Percentiles rank a stretch among this genome's conserved stretches.
phyloP scores from a whole-genome alignment of 2,797 vertebrate species.

The Melanotaenia boesemani region DNA sequence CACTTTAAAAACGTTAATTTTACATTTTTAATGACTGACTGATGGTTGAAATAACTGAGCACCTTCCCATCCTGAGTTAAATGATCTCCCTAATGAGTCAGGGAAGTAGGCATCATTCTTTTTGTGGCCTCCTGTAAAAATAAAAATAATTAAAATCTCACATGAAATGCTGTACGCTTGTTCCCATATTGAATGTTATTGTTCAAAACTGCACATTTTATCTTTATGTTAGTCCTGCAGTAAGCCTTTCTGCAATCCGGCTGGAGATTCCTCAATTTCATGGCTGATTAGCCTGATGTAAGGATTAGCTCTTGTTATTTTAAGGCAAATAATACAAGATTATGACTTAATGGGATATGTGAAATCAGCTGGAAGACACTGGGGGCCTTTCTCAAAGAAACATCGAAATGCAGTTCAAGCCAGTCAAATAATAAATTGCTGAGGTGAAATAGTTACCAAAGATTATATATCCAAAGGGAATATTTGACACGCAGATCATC shows the following conservation, averaged over 20 bases:
- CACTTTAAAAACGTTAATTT: slow-evolving; percentile 84
- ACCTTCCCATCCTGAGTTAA: slow-evolving; percentile 33
- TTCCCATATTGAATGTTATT: slow-evolving; percentile 1
- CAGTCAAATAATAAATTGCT: slow-evolving; percentile 28
- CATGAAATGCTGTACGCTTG: not conserved
- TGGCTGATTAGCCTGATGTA: slow-evolving; percentile 68
- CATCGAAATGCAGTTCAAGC: slow-evolving; percentile 43
- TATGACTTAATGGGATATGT: slow-evolving; percentile 78
- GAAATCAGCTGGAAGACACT: slow-evolving; percentile 77
- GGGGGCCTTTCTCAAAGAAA: slow-evolving; percentile 56
- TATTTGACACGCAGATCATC: slow-evolving; percentile 56
- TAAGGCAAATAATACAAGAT: slow-evolving; percentile 79
- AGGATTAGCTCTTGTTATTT: slow-evolving; percentile 80
- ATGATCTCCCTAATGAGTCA: slow-evolving; percentile 24
- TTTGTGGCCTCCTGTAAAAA: slow-evolving; percentile 10
- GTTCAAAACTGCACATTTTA: not conserved
- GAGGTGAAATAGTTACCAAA: slow-evolving; percentile 52
- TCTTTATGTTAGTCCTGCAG: slow-evolving; percentile 4
- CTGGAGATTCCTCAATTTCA: slow-evolving; percentile 70
- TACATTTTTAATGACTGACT: slow-evolving; percentile 82
- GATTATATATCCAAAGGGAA: slow-evolving; percentile 39
- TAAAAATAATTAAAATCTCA: not conserved
- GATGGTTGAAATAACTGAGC: slow-evolving; percentile 75
- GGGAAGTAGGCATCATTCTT: not conserved
- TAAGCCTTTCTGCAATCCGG: slow-evolving; percentile 43